phyloP scores from a whole-genome alignment of 1,140 invertebrate species.

The Trichogramma pretiosum region DNA sequence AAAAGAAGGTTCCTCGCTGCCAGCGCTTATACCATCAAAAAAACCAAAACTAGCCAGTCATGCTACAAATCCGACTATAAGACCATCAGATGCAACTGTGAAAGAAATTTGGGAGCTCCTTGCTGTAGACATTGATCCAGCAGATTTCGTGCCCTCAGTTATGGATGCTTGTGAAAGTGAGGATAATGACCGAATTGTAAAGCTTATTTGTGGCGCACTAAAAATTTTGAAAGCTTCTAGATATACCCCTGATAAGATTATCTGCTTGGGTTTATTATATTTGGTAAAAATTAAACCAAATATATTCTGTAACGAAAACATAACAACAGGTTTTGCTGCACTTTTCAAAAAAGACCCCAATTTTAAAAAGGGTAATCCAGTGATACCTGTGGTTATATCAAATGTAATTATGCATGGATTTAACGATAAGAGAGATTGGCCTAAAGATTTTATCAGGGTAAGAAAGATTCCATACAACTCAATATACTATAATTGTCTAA shows the following conservation, averaged over 20 bases:
- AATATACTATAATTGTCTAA: not conserved
- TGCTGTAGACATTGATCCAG: conserved; percentile 52
- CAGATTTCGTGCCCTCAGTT: conserved; percentile 51
- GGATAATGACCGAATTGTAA: conserved; percentile 55
- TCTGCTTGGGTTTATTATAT: conserved; percentile 72
- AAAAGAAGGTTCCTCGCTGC: conserved; percentile 43
- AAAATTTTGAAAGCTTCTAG: conserved; percentile 56
- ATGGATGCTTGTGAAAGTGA: conserved; percentile 50
- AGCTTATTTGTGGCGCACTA: conserved; percentile 54
- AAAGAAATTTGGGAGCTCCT: conserved; percentile 51
- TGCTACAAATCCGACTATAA: conserved; percentile 28
- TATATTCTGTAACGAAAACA: conserved; percentile 70
- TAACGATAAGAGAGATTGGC: conserved; percentile 68
- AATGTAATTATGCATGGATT: conserved; percentile 79
- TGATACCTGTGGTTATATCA: conserved; percentile 75
- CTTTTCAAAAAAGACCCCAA: conserved; percentile 74
- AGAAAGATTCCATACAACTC: no score
- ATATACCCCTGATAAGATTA: conserved; percentile 71
- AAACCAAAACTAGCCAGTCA: conserved; percentile 39
- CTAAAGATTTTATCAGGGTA: conserved; percentile 68
- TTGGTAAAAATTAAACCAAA: conserved; percentile 70
- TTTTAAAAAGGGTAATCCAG: conserved; percentile 67
- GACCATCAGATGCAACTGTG: conserved; percentile 35
- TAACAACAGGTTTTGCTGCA: conserved; percentile 71
- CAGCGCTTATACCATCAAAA: conserved; percentile 38